phyloP scores from a whole-genome alignment of 2,113 vertebrate genomes.

The Ciconia boyciana region DNA sequence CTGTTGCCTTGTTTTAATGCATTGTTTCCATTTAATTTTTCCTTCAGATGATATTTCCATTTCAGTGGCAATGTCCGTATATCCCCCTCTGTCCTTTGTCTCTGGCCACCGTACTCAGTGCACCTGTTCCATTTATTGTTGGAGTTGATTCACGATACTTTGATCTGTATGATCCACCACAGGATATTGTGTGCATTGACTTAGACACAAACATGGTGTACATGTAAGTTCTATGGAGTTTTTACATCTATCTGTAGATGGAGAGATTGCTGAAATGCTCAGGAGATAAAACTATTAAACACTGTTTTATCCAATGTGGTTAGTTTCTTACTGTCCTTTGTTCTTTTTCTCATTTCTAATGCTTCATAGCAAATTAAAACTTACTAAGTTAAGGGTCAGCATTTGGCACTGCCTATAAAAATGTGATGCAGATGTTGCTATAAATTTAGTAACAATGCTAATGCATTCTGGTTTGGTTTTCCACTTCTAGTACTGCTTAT shows the following conservation, averaged over 20 bases:
- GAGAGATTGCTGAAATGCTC: neutral
- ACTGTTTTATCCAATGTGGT: neutral
- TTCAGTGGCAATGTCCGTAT: constrained; percentile 99
- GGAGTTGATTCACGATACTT: constrained; percentile 98
- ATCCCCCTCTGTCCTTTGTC: constrained; percentile 96
- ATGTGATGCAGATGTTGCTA: neutral
- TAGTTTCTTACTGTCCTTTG: neutral
- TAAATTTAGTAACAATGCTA: neutral
- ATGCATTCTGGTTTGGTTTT: neutral
- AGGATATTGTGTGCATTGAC: constrained; percentile 96
- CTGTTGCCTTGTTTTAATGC: constrained; percentile 32
- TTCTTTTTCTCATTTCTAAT: neutral
- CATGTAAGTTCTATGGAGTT: constrained; percentile 79
- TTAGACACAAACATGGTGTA: constrained; percentile 98
- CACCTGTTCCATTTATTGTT: constrained; percentile 93
- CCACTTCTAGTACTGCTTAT: neutral
- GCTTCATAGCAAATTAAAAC: neutral
- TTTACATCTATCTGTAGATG: neutral
- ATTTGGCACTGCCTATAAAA: neutral
- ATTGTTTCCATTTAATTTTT: constrained; percentile 48
- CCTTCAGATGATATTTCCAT: constrained; percentile 96
- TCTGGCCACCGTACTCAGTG: constrained; percentile 91
- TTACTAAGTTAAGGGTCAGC: neutral
- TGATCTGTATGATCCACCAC: constrained; percentile 95
- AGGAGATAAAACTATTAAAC: neutral